Conservation (phyloP, 2,888 invertebrate genomes). For the Anagyrus pseudococci region DNA sequence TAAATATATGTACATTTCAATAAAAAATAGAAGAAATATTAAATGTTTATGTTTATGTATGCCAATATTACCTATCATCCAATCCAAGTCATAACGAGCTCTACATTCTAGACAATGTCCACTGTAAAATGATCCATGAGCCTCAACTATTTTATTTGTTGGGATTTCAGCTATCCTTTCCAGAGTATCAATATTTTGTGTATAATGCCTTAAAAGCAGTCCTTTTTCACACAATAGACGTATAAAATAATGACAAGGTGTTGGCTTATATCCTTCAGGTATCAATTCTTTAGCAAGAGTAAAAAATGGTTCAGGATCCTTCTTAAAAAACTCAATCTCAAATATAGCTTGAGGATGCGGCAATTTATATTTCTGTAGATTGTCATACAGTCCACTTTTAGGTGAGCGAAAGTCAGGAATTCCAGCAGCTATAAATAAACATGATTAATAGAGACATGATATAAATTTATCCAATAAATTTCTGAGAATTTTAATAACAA, state of each 20-base stretch:
- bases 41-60: not conserved
- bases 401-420: conserved; percentile 97
- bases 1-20: conserved; percentile 6
- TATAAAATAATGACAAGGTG: conserved; percentile 90
- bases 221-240: conserved; percentile 84
- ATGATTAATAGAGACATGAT: not conserved
- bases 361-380: conserved; percentile 88
- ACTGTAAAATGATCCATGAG: conserved; percentile 92
- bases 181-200: conserved; percentile 93
- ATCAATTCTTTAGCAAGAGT: conserved; percentile 87
- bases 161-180: conserved; percentile 87
- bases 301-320: conserved; percentile 93
- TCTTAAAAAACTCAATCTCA: conserved; percentile 84
- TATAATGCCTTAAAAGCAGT: conserved; percentile 76
- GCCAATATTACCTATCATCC: conserved; percentile 78
- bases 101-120: conserved; percentile 84
- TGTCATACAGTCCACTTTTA: conserved; percentile 89
- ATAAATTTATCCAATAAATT: conserved; percentile 11
- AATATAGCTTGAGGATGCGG: conserved; percentile 94
- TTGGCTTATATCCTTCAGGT: conserved; percentile 88
- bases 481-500: conserved; percentile 6
- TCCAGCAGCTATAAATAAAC: conserved; percentile 77
- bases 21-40: conserved; percentile 1
- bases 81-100: conserved; percentile 75
- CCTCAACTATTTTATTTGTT: conserved; percentile 87